Evolutionary conservation across 64 coral and sea anemone genomes (phyloP), one percentile per base, ranked within the genome.

Genomic region (Trachythela sp.): DNA sequence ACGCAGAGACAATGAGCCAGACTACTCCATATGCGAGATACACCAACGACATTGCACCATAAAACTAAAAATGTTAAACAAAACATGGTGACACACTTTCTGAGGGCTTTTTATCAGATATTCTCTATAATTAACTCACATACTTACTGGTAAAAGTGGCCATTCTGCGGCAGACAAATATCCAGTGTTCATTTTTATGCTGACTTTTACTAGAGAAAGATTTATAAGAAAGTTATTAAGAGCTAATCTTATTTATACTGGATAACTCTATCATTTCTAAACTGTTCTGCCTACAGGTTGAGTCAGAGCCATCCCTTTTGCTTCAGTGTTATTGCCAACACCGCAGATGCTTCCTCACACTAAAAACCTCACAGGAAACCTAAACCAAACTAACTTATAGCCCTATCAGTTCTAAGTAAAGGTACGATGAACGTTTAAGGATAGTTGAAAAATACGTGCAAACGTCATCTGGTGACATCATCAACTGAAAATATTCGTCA

Each of bases 1-100:
- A 98, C 2, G 93, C 95, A 36, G 95, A 98, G 34, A 98, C 87
- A 68, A 94, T 86, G 22, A 98, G 83, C 93, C 95, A 98, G 35
- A 98, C 84, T 72, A 94, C 71, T 1, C 95, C 95, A 88, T 87
- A 98, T 2, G 88, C 88, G 32, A 98, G 70, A 42, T 98, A 98
- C 7, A 94, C 40, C 31, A 98, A 86, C 18, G 93, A 98, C 95
- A 98, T 98, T 10, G 58, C 54, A 52, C 95, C 93, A 83, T 94
- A 98, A 86, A 98, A 98, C 95, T 98, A 86, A 56, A 94, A 36
- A 31, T 64, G 34, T 75, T 40, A 70, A 6, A 71, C 38, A 88
- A 8, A 59, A 31, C 15, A 15, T 49, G 7, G 6, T 49, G 72
- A 72, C 36, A 39, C 31, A 84, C 2, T n/a, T n/a, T n/a, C n/a